phyloP scores from a whole-genome alignment of 2,888 invertebrate genomes.

The Dolichopus griseipennis region DNA sequence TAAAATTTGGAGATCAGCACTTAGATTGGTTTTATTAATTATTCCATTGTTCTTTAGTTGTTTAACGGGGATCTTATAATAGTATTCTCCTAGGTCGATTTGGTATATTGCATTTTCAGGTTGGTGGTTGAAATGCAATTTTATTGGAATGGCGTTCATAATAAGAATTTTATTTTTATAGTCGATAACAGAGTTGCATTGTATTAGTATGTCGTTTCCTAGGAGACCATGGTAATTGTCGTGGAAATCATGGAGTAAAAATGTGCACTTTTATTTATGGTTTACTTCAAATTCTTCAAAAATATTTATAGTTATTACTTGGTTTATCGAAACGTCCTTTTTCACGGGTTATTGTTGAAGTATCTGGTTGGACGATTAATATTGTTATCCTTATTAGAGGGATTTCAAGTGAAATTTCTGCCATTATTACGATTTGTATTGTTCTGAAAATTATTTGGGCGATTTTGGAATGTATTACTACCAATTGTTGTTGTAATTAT shows the following conservation, averaged over 20 bases:
- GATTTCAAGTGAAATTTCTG: background rate
- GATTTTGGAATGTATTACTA: too few species aligned
- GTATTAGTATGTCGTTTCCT: background rate
- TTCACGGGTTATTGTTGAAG: background rate
- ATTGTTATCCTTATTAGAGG: background rate
- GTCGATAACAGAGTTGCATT: background rate
- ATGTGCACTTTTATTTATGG: background rate
- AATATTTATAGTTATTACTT: background rate
- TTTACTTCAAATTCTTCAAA: background rate
- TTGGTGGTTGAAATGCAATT: background rate
- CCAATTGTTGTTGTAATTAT: too few species aligned
- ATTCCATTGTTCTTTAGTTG: background rate
- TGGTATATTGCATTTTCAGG: background rate
- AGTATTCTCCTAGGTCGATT: background rate
- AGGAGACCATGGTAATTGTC: background rate
- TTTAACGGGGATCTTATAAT: background rate
- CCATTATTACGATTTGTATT: background rate
- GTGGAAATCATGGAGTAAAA: background rate
- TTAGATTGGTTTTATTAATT: background rate
- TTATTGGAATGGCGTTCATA: background rate
- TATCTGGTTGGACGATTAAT: background rate
- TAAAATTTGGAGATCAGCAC: background rate
- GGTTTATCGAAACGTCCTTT: background rate
- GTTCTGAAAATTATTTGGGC: too few species aligned
- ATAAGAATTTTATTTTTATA: background rate